Base-by-base conservation (phyloP, 1,140 invertebrate genomes). In the Tetragnatha versicolor region DNA sequence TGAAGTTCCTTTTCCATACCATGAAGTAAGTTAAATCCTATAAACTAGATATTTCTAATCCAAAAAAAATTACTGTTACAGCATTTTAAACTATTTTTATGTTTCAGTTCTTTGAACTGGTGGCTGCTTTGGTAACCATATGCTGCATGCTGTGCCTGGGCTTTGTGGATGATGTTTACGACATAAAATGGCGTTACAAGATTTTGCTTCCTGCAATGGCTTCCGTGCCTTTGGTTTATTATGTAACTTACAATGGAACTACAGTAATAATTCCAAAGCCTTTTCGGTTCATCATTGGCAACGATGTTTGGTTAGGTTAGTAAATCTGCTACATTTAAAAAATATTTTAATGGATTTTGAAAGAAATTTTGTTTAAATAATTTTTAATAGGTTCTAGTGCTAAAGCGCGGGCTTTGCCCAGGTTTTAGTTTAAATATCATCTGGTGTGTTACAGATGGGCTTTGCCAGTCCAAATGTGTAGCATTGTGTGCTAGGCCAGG, bases 91-190 rank as follows among this genome's bases (percentile, higher is more conserved):
- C 14, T 76, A 14, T 83, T 84, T 75, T 79, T 83, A 83, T 83
- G 82, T 80, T 88, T 91, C 87, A 98, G 93, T 95, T 99, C 88
- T 93, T 97, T 66, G 94, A 98, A 86, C 89, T 97, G 83, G 88
- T 99, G 81, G 93, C 95, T 55, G 97, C 95, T 12, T 85, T 99
- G 22, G 87, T 99, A 10, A 98, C 94, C 42, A 98, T 99, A 81
- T 98, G 96, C 85, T 98, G 97, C 85, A 99, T 99, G 94, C 89
- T 99, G 70, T 89, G 99, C 3, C 87, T 99, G 45, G 98, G 98
- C 17, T 99, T 99, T 89, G 96, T 96, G 45, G 98, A 99, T 88
- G 98, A 99, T 89, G 96, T 99, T 0, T 86, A 99, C 22, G 93
- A 99, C 87, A 88, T 99, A 53, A 91, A 92, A 85, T 91, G 90